These are phyloP conservation scores for Drosophila colorata DNA, from an alignment of 2,888 invertebrate genomes.

Conservation along the genomic window DNA sequence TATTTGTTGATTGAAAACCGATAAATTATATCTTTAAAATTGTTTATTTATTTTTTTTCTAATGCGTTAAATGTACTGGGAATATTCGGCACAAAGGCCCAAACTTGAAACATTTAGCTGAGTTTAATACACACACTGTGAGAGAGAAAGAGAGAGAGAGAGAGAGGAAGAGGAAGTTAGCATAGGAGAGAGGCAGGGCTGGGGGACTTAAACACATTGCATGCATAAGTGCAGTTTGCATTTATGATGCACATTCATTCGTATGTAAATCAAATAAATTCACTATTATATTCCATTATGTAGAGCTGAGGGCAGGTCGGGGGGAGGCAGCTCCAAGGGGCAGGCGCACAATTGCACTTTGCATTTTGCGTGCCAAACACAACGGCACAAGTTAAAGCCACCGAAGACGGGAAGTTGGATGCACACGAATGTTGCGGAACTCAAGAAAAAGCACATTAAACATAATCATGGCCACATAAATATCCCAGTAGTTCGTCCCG, in stretches of 20 bases:
- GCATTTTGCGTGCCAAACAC: slow-evolving; percentile 43
- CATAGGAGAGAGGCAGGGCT: background rate
- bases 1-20: too few species aligned
- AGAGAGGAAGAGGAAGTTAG: background rate
- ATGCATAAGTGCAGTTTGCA: slow-evolving; percentile 48
- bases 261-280: slow-evolving; percentile 57
- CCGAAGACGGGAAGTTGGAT: slow-evolving; percentile 16
- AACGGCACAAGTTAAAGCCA: slow-evolving; percentile 46
- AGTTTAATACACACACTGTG: background rate
- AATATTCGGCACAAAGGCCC: background rate
- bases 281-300: slow-evolving; percentile 56
- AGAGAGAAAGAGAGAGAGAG: background rate
- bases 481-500: slow-evolving; percentile 45
- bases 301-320: slow-evolving; percentile 4
- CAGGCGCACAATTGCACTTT: slow-evolving; percentile 33
- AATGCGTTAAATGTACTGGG: background rate
- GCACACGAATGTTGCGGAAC: background rate
- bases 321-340: slow-evolving; percentile 5
- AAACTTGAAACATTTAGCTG: background rate
- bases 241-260: slow-evolving; percentile 23
- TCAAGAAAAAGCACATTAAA: slow-evolving; percentile 48
- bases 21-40: too few species aligned
- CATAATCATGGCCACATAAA: slow-evolving; percentile 67
- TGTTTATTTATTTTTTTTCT: background rate
- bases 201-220: slow-evolving; percentile 29